Evolutionary conservation across 2,797 vertebrate genomes (phyloP).

Genomic region (Hylomyscus alleni): DNA sequence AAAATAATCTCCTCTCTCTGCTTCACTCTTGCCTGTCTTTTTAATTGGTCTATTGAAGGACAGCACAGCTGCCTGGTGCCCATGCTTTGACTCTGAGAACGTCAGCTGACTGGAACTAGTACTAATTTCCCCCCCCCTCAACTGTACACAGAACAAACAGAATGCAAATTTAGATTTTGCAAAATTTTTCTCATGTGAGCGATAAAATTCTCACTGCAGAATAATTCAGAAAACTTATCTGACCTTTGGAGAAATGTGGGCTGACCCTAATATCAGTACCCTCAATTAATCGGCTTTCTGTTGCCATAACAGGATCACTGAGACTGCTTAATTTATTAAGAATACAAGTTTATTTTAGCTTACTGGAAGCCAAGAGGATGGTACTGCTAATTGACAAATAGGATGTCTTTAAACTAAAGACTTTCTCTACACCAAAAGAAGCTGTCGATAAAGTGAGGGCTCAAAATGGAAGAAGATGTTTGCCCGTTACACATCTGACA

Average conservation of each 20-base stretch:
- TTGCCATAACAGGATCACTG: background rate
- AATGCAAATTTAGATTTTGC: background rate
- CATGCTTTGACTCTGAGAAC: background rate
- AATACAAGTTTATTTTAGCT: background rate
- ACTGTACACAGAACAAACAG: background rate
- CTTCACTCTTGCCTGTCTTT: background rate
- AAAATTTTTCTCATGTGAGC: background rate
- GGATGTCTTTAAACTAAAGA: background rate
- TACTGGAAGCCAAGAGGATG: background rate
- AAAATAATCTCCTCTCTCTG: background rate
- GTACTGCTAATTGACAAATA: background rate
- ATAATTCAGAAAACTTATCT: background rate
- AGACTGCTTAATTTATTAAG: background rate
- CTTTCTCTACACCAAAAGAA: background rate
- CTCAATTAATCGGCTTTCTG: background rate
- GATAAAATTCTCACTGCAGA: conserved; percentile 25
- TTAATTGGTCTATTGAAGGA: background rate
- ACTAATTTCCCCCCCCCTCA: too few relatives aligned
- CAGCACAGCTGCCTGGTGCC: background rate
- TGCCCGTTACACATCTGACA: background rate
- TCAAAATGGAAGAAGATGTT: background rate
- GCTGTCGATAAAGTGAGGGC: background rate
- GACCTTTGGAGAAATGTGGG: background rate
- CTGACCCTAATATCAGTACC: background rate
- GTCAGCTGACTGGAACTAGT: background rate